phyloP scores from a whole-genome alignment of 2,113 vertebrate species.

The Lampris incognitus region DNA sequence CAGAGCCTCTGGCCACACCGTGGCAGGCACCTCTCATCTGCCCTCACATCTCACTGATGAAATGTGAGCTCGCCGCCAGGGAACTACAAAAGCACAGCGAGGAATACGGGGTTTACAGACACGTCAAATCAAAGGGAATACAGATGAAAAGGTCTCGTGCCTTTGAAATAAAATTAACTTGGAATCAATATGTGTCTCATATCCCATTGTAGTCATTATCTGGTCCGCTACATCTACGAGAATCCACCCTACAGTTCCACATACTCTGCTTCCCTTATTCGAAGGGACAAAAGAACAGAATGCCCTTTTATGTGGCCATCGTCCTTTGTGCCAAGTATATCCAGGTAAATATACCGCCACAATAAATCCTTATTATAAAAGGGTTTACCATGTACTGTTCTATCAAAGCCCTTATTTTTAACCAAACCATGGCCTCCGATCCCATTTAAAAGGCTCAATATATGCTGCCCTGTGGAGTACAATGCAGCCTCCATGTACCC shows the following conservation, averaged over 20 bases:
- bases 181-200: constrained; percentile 23
- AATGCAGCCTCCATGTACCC: not conserved
- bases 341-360: not conserved
- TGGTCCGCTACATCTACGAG: not conserved
- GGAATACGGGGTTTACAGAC: not conserved
- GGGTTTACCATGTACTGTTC: too few relatives aligned
- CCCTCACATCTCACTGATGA: not conserved
- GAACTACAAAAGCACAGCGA: not conserved
- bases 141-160: constrained; percentile 6
- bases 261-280: not conserved
- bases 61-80: not conserved
- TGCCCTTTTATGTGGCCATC: not conserved
- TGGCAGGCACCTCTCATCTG: not conserved
- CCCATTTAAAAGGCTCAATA: not conserved
- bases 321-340: not conserved
- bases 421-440: not conserved
- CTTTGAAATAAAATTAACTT: constrained; percentile 38
- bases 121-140: constrained; percentile 30
- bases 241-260: not conserved
- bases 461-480: not conserved
- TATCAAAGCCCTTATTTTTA: too few relatives aligned
- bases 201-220: constrained; percentile 12
- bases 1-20: not conserved
- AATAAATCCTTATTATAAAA: too few relatives aligned
- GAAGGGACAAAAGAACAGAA: not conserved